phyloP scores from a whole-genome alignment of 1,140 invertebrate genomes.

The Drosophila varians region DNA sequence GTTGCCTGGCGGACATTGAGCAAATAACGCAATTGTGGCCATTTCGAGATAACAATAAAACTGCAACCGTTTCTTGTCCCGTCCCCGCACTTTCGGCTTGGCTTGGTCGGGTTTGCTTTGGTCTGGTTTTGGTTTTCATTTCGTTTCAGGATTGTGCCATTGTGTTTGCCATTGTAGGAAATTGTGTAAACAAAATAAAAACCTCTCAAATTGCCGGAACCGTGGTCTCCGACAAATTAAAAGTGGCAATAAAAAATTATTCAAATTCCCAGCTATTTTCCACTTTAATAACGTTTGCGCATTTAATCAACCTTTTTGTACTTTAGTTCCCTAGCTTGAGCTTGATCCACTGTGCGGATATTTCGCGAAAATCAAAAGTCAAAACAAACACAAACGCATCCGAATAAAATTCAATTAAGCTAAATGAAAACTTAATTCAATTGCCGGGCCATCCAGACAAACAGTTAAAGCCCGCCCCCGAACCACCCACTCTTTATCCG shows the following conservation, averaged over 20 bases:
- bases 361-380: conserved; percentile 57
- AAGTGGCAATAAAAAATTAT: conserved; percentile 16
- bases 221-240: conserved; percentile 19
- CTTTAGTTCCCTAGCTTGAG: neutral
- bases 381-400: conserved; percentile 53
- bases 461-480: conserved; percentile 50
- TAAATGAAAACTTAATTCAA: conserved; percentile 83
- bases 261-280: conserved; percentile 16
- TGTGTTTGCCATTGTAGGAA: conserved; percentile 55
- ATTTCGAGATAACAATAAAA: conserved; percentile 79
- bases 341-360: conserved; percentile 55
- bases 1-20: conserved; percentile 49
- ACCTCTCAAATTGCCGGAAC: conserved; percentile 41
- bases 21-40: conserved; percentile 77
- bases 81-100: conserved; percentile 16
- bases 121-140: conserved; percentile 30
- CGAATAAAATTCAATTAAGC: conserved; percentile 81
- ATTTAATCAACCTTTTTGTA: neutral
- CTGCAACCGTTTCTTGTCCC: conserved; percentile 49
- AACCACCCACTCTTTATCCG: conserved; percentile 1
- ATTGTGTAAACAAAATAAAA: conserved; percentile 68
- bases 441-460: conserved; percentile 64
- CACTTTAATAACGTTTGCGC: neutral
- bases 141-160: conserved; percentile 28
- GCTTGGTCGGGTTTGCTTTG: conserved; percentile 16